phyloP scores from a whole-genome alignment of 2,113 vertebrate genomes.

The Trichomycterus rosablanca region DNA sequence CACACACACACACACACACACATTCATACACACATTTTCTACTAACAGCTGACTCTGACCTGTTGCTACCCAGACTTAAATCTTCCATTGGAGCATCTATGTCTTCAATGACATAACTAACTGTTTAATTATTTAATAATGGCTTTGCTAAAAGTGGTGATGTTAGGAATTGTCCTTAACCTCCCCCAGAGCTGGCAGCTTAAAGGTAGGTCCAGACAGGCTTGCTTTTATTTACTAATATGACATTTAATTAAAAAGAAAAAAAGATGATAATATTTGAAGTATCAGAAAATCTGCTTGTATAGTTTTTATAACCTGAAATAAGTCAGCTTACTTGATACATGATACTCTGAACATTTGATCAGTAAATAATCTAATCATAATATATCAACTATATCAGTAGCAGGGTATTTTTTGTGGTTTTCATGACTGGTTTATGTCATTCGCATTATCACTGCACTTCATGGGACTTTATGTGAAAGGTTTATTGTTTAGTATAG shows the following conservation, averaged over 20 bases:
- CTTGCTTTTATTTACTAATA: background rate
- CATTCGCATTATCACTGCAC: no score
- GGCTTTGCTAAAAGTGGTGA: slow-evolving; percentile 53
- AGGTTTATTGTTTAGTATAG: no score
- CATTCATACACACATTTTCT: slow-evolving; percentile 13
- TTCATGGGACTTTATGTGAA: no score
- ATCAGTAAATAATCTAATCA: no score
- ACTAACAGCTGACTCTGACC: slow-evolving; percentile 25
- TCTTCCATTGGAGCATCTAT: slow-evolving; percentile 5
- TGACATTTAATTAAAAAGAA: background rate
- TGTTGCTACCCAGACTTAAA: slow-evolving; percentile 2
- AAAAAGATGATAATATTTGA: no score
- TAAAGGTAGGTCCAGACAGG: slow-evolving; percentile 56
- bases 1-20: slow-evolving; percentile 21
- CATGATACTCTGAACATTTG: no score
- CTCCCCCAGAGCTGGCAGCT: slow-evolving; percentile 52
- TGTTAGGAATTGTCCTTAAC: slow-evolving; percentile 56
- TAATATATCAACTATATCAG: background rate
- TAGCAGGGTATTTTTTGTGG: background rate
- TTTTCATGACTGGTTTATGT: background rate
- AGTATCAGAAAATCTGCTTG: no score
- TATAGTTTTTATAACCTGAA: no score
- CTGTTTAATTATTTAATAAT: slow-evolving; percentile 55
- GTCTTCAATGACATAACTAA: slow-evolving; percentile 2
- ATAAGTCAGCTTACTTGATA: no score